These are phyloP conservation scores for Drosophila niveifrons DNA, from an alignment of 2,888 invertebrate species.

Conservation along the genomic window DNA sequence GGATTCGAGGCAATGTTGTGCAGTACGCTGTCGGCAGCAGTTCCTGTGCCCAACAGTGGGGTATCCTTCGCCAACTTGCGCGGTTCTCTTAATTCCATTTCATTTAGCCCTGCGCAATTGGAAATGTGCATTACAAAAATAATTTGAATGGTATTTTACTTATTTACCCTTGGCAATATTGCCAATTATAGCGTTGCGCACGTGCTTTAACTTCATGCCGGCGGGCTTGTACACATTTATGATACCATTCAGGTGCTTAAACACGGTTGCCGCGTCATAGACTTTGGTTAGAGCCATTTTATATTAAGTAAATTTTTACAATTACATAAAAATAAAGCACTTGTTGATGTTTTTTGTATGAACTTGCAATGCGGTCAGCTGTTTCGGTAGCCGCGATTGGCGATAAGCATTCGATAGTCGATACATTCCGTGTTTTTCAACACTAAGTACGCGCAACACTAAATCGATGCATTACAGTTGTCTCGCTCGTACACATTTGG, in stretches of 20 bases:
- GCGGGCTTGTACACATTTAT: constrained; percentile 93
- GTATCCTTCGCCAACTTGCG: constrained; percentile 86
- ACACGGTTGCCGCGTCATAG: constrained; percentile 87
- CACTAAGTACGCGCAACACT: constrained; percentile 6
- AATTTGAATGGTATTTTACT: not conserved
- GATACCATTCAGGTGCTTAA: constrained; percentile 90
- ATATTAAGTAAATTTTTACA: not conserved
- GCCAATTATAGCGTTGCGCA: constrained; percentile 87
- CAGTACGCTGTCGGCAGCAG: constrained; percentile 87
- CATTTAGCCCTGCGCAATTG: constrained; percentile 89
- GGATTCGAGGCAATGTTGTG: constrained; percentile 86
- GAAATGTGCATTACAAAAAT: not conserved
- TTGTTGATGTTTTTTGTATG: constrained; percentile 9
- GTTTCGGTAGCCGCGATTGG: not conserved
- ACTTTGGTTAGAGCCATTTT: constrained; percentile 80
- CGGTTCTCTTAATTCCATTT: constrained; percentile 88
- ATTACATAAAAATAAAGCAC: constrained; percentile 47
- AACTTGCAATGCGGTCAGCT: constrained; percentile 12
- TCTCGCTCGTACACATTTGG: constrained; percentile 30
- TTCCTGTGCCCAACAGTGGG: constrained; percentile 88
- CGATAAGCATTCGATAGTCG: not conserved
- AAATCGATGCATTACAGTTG: not conserved
- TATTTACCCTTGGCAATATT: constrained; percentile 90
- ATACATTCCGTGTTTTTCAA: constrained; percentile 10
- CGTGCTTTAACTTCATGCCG: constrained; percentile 86